A percentile compares a stretch with the other conserved stretches of the same genome.
phyloP scores from a whole-genome alignment of 2,797 vertebrate genomes.

The Borostomias antarcticus region DNA sequence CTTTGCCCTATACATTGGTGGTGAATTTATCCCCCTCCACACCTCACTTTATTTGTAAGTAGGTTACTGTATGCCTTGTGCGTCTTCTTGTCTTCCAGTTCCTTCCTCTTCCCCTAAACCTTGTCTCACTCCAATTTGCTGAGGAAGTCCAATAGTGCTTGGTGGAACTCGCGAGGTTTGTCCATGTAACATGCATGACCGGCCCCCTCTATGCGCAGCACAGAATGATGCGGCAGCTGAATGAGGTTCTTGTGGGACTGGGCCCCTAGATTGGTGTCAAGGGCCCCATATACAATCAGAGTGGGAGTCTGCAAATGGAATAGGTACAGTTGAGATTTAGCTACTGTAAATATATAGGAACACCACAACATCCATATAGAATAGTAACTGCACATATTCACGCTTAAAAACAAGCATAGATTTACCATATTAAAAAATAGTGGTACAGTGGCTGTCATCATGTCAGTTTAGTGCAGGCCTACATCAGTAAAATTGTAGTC shows the following conservation, averaged over 20 bases:
- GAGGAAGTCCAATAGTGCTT: conserved; percentile 85
- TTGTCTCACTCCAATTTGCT: conserved; percentile 19
- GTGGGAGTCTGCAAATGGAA: conserved; percentile 68
- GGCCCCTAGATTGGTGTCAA: conserved; percentile 82
- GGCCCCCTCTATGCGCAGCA: conserved; percentile 78
- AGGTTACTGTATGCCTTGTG: too few species aligned
- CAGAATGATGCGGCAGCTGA: conserved; percentile 82
- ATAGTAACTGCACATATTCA: background rate
- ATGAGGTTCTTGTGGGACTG: conserved; percentile 90
- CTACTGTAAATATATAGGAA: background rate
- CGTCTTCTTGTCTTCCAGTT: background rate
- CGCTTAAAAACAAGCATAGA: background rate
- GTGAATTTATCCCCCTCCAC: too few species aligned
- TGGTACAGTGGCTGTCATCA: background rate
- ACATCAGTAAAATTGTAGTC: background rate
- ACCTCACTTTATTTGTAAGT: conserved; percentile 3
- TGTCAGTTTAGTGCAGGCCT: background rate
- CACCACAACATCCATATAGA: too few species aligned
- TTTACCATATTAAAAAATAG: background rate
- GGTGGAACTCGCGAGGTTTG: conserved; percentile 88
- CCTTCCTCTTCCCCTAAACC: background rate
- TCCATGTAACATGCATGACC: conserved; percentile 96
- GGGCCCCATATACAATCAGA: conserved; percentile 87
- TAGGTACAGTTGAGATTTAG: background rate
- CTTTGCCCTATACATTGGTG: too few species aligned